Base-by-base conservation (phyloP, 2,113 vertebrate genomes). In the Erythrocercus mccallii region DNA sequence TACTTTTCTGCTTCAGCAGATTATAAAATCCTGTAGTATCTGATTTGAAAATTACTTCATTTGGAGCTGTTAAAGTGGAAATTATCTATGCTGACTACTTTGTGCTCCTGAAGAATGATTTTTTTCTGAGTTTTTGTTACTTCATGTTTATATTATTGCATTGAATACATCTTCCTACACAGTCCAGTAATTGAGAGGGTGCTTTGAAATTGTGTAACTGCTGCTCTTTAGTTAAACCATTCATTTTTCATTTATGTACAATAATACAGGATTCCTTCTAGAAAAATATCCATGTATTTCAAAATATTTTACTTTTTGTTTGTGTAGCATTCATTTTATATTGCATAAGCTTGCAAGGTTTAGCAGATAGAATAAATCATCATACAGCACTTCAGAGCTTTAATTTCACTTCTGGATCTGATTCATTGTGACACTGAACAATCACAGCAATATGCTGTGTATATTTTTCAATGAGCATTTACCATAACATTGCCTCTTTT, bases 1-100 rank as follows among this genome's bases (percentile, higher is more conserved):
- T 80, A 77, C 62, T 92, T 93, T 82, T 90, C 79, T 95, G 71
- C 78, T 90, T 91, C 78, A 85, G 62, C 58, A 88, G 87, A 73
- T 88, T 93, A 89, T 58, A 86, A 92, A 94, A 77, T 88, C 54
- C 44, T 91, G 30, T 54, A 57, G 70, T 72, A 86, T 66, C 62
- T 85, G 85, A 94, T 82, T 31, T 85, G 56, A 48, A 94, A 65
- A 80, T 94, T 1, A 53, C 37, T 90, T 88, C 40, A 53, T 80
- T 85, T 93, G 81, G 31, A 85, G n/a, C 48, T 82, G 80, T 66
- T 51, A 70, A 95, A 88, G 42, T 54, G 31, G 66, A 95, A 85
- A 78, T 80, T n/a, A 40, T 47, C 48, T 50, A 12, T 5, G 15
- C 47, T 79, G 45, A 79, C 44, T 65, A 35, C 45, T 27, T 57